phyloP scores from a whole-genome alignment of 1,140 invertebrate genomes.

The Laodelphax striatellus region DNA sequence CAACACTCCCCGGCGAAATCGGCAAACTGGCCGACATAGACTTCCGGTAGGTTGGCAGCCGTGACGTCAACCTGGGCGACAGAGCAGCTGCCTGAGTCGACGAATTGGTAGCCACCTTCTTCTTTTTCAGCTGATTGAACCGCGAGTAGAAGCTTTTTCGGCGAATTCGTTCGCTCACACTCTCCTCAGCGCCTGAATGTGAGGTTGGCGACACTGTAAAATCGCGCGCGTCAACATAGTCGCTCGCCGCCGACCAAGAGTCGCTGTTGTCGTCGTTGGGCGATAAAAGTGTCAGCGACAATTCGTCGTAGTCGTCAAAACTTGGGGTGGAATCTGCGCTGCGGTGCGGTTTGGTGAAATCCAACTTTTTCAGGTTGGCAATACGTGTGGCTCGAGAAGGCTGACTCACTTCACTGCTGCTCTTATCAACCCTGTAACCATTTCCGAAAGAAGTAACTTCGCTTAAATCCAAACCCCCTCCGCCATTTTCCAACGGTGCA shows the following conservation, averaged over 20 bases:
- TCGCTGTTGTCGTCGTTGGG: conserved; percentile 46
- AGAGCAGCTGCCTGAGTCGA: background rate
- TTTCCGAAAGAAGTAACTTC: no score
- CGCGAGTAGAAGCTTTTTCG: conserved; percentile 79
- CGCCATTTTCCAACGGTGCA: no score
- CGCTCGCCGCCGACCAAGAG: conserved; percentile 55
- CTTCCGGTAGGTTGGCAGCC: conserved; percentile 9
- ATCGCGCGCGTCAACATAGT: conserved; percentile 32
- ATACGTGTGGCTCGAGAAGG: conserved; percentile 1
- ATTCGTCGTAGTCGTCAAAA: conserved; percentile 5
- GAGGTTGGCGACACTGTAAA: conserved; percentile 29
- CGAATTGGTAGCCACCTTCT: background rate
- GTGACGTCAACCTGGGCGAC: background rate
- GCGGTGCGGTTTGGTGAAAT: conserved; percentile 5
- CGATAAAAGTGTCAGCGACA: conserved; percentile 33
- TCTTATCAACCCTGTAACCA: no score
- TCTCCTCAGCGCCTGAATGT: conserved; percentile 44
- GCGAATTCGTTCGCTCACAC: conserved; percentile 71
- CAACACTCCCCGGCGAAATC: background rate
- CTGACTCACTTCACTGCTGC: no score
- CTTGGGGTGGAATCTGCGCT: conserved; percentile 11
- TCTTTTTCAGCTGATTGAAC: conserved; percentile 63
- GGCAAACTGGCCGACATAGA: conserved; percentile 5
- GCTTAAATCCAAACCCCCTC: no score
- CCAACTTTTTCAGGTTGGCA: conserved; percentile 11